Evolutionary conservation across 2,888 invertebrate genomes (phyloP).

Genomic region (Synergus itoensis): DNA sequence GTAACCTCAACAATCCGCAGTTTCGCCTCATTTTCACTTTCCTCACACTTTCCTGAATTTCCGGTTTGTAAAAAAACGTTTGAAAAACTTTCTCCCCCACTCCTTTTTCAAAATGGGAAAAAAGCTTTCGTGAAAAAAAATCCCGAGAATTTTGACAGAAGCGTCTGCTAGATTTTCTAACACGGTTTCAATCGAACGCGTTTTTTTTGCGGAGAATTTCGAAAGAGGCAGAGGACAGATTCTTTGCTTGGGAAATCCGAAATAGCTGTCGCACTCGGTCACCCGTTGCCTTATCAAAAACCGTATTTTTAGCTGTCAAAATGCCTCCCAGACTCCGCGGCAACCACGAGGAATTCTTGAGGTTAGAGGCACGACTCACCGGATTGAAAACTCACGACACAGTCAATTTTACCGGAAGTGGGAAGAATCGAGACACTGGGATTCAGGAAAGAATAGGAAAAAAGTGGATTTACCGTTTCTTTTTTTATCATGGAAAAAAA

Average conservation of each 20-base stretch:
- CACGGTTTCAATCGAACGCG: neutral
- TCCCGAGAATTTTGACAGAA: neutral
- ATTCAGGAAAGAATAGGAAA: neutral
- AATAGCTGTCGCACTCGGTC: neutral
- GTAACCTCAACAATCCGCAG: constrained; percentile 3
- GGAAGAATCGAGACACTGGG: neutral
- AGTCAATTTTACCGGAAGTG: neutral
- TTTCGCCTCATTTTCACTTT: neutral
- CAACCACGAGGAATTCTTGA: constrained; percentile 28
- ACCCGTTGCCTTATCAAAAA: neutral
- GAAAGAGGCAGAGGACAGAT: neutral
- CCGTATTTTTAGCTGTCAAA: constrained; percentile 31
- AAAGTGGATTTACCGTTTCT: constrained; percentile 3
- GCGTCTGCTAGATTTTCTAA: constrained; percentile 14
- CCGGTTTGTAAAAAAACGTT: neutral
- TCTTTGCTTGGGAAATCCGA: neutral
- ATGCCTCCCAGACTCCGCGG: neutral
- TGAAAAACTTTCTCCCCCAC: neutral
- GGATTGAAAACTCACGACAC: neutral
- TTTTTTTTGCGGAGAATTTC: neutral
- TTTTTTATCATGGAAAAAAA: neutral
- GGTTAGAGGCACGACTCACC: neutral
- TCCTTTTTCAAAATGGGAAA: neutral
- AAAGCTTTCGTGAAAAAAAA: neutral
- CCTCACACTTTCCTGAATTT: neutral